Evolutionary conservation across 2,888 invertebrate genomes (phyloP).

Genomic region (Mallateleia sp.): DNA sequence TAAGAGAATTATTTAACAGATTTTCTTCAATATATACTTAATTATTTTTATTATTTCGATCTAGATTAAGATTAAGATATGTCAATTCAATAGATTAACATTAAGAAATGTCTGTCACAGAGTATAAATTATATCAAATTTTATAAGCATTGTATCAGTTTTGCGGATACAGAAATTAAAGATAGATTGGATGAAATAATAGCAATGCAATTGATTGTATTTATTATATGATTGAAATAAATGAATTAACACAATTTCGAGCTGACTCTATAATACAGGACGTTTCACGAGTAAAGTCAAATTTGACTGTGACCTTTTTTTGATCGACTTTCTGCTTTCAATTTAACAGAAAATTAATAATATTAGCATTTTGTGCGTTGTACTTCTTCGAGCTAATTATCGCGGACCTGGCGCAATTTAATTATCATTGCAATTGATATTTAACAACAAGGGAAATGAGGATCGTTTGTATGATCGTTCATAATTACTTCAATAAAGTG

Average conservation of each 20-base stretch:
- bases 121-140: slow-evolving; percentile 25
- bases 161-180: slow-evolving; percentile 41
- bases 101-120: slow-evolving; percentile 7
- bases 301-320: slow-evolving; percentile 62
- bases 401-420: slow-evolving; percentile 39
- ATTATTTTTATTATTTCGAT: too few species aligned
- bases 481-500: slow-evolving; percentile 33
- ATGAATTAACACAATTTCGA: slow-evolving; percentile 68
- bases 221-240: slow-evolving; percentile 65
- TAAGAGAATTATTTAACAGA: too few species aligned
- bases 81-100: background rate
- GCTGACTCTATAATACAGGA: slow-evolving; percentile 42
- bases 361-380: slow-evolving; percentile 51
- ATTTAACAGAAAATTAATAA: slow-evolving; percentile 51
- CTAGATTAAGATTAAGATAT: too few species aligned
- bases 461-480: slow-evolving; percentile 54
- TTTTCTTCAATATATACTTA: too few species aligned
- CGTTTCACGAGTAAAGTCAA: slow-evolving; percentile 50
- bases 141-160: slow-evolving; percentile 36
- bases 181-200: slow-evolving; percentile 48
- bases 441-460: slow-evolving; percentile 48
- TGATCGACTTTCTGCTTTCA: slow-evolving; percentile 43
- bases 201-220: slow-evolving; percentile 55
- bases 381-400: slow-evolving; percentile 51
- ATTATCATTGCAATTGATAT: slow-evolving; percentile 51